Base-by-base conservation (phyloP, 2,113 vertebrate genomes). In the Anhinga anhinga region DNA sequence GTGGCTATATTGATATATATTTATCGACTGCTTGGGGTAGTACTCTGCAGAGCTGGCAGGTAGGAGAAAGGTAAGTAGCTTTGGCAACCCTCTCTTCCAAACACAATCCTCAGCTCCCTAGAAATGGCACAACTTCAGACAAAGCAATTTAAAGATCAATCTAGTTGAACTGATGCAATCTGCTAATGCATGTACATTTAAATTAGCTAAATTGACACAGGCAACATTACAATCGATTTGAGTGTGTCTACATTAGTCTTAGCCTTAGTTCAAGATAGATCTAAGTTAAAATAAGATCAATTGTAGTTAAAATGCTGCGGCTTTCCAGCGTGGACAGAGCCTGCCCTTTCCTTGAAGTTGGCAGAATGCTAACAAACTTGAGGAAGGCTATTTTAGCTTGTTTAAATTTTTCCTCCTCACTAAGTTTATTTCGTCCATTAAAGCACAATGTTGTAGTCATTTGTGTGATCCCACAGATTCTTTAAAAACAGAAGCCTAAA, bases 61-160 rank as follows among this genome's bases (percentile, higher is more conserved):
- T 30, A 73, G 42, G n/a, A 90, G 82, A 52, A 81, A n/a, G 8
- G 25, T 50, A 69, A 88, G 67, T 52, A 81, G 36, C 32, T 80
- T 47, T 96, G 79, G 29, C 74, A 93, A 32, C 29, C 16, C 38
- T 67, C 17, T 74, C 45, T 80, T 80, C 29, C 66, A 83, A 80
- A 80, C 4, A 3, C 38, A 50, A 11, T 22, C 82, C 67, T 73
- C 2, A 7, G 42, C 58, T 95, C 62, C 53, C 82, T 73, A 81
- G 87, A 86, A 97, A 86, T 78, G 89, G 74, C 59, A 59, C 78
- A 89, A 21, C 32, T 91, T 95, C 45, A 88, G 95, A 86, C 89
- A 94, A 93, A 86, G 91, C 89, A 96, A 93, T 95, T 95, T 91
- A 83, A 96, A 86, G 94, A 95, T 95, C 91, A 90, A 74, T 92